Evolutionary conservation across 2,888 invertebrate species (phyloP), one percentile per base, ranked within the genome.

Genomic region (Therioaphis trifolii): DNA sequence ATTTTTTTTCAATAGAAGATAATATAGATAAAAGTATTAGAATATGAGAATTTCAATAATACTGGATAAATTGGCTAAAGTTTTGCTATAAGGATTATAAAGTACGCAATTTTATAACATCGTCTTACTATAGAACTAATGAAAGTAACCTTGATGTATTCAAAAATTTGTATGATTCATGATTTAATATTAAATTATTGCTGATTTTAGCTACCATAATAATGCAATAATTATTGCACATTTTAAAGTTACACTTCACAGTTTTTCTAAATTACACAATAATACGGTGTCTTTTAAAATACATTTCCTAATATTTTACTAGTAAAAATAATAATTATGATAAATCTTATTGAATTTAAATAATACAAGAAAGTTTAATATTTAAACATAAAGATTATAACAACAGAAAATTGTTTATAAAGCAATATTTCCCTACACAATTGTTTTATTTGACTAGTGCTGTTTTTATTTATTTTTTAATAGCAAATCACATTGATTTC

Each of bases 381-480:
- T 80, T 80, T 80, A 74, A 74, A 74, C 80, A 74, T n/a, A 72
- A 71, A 46, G 27, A 46, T 35, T 35, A 49, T 72, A 80, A 80
- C 29, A 46, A 76, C 61, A 66, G 35, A 35, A 66, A 52, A 66
- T 49, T 52, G 49, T 80, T 71, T 80, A 40, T 43, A 71, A 80
- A 80, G 71, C 80, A 71, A 46, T 58, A 66, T 71, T 71, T 21
- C 27, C 63, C 63, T 82, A 74, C 63, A 52, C 52, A 49, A 61
- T 66, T 71, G 21, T 82, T 40, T 61, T 61, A 63, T 82, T 52
- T 82, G 82, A 82, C 82, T 82, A 82, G 82, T 63, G 74, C 74
- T 63, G 63, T 74, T 66, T 24, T 58, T 58, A 49, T 11, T 68
- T 58, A 58, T 27, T 80, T 58, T 68, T 55, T 43, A 61, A 14